These are phyloP conservation scores for Ormyrus pomaceus DNA, from an alignment of 2,888 invertebrate species.

Conservation along the genomic window DNA sequence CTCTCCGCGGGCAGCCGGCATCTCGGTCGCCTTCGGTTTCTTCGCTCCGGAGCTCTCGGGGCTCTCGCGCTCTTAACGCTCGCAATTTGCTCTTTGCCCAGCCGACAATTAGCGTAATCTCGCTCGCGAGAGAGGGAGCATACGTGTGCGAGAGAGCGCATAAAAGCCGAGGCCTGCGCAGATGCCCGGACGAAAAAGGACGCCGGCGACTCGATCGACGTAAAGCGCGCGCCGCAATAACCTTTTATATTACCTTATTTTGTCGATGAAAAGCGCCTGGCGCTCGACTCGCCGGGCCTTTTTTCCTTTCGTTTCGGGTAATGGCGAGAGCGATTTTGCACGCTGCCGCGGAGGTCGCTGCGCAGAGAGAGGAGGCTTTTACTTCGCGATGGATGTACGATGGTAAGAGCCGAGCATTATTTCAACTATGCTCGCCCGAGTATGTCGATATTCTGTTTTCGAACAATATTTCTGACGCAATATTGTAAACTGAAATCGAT, in stretches of 20 bases:
- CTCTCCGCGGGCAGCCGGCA: background rate
- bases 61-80: constrained; percentile 53
- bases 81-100: constrained; percentile 62
- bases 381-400: no score
- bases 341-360: background rate
- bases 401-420: no score
- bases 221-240: background rate
- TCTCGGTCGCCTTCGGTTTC: no score
- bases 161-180: background rate
- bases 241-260: background rate
- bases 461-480: no score
- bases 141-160: background rate
- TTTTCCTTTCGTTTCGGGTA: background rate
- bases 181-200: constrained; percentile 29
- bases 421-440: no score
- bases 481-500: no score
- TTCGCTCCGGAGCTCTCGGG: no score
- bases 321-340: constrained; percentile 23
- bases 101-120: constrained; percentile 67
- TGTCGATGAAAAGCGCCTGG: background rate
- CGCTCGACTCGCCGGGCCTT: background rate
- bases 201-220: background rate
- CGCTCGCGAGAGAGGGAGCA: background rate
- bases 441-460: no score
- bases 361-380: no score